A percentile compares a stretch with the other conserved stretches of the same genome.
Evolutionary conservation across 2,113 vertebrate species (phyloP).

Genomic region (Triplophysa dalaica): DNA sequence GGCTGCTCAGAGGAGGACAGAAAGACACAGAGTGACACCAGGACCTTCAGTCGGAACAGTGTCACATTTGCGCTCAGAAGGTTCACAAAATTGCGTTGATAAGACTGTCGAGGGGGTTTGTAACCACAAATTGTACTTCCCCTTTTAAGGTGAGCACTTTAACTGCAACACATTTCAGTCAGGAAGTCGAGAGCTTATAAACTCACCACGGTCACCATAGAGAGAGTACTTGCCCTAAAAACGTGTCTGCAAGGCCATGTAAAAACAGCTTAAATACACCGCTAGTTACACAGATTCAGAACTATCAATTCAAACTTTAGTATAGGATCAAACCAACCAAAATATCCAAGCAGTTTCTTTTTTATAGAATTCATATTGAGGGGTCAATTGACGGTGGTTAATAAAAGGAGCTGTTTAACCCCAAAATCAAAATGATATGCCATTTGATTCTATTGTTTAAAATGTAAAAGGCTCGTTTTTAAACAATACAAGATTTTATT

Average conservation of each 20-base stretch:
- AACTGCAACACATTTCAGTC: slow-evolving; percentile 13
- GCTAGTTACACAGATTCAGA: background rate
- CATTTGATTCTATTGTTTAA: no score
- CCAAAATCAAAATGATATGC: no score
- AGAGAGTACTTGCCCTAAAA: background rate
- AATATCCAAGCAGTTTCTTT: background rate
- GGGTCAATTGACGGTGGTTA: no score
- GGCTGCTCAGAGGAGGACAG: slow-evolving; percentile 74
- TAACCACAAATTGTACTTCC: slow-evolving; percentile 15
- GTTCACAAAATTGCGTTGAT: background rate
- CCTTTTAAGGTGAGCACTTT: slow-evolving; percentile 28
- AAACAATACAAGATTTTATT: no score
- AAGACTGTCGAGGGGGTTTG: background rate
- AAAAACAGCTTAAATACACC: background rate
- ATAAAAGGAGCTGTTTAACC: no score
- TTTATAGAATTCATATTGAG: no score
- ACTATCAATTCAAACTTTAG: background rate
- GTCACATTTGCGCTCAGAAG: background rate
- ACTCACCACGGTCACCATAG: background rate
- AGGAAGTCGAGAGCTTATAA: slow-evolving; percentile 28
- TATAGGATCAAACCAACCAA: background rate
- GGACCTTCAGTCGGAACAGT: slow-evolving; percentile 4
- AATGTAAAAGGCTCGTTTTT: no score
- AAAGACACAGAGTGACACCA: slow-evolving; percentile 67
- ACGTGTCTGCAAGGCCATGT: background rate